phyloP scores from a whole-genome alignment of 1,140 invertebrate species.

The Philopotamus ludificatus region DNA sequence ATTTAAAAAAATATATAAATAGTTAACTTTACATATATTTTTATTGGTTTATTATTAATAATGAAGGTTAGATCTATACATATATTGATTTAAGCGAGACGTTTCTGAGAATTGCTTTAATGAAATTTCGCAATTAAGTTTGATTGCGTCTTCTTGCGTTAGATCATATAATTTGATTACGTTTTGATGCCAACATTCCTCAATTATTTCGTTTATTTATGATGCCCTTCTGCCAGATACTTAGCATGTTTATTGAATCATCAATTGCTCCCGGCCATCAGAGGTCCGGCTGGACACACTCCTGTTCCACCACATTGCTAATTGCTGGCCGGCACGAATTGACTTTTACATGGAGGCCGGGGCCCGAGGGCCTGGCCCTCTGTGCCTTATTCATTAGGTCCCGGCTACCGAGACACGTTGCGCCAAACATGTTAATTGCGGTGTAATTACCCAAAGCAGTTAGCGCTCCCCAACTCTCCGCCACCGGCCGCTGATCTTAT shows the following conservation, averaged over 20 bases:
- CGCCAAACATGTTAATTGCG: conserved; percentile 21
- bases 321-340: conserved; percentile 24
- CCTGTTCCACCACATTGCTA: conserved; percentile 10
- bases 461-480: conserved; percentile 11
- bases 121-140: too few species aligned
- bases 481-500: too few species aligned
- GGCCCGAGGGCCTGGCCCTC: conserved; percentile 4
- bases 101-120: too few species aligned
- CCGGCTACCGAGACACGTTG: conserved; percentile 17
- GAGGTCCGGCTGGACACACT: background rate
- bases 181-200: too few species aligned
- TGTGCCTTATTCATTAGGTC: conserved; percentile 20
- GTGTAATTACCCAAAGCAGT: conserved; percentile 17
- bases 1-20: too few species aligned
- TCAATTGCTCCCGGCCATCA: background rate
- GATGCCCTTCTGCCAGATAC: background rate
- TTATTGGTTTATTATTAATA: too few species aligned
- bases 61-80: too few species aligned
- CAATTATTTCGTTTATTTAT: too few species aligned
- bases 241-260: conserved; percentile 28
- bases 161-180: too few species aligned
- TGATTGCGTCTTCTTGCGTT: too few species aligned
- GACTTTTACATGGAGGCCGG: conserved; percentile 7
- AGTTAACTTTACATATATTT: too few species aligned
- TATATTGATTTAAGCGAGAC: too few species aligned